Conservation (phyloP, 2,888 invertebrate species). For the Laothoe populi region DNA sequence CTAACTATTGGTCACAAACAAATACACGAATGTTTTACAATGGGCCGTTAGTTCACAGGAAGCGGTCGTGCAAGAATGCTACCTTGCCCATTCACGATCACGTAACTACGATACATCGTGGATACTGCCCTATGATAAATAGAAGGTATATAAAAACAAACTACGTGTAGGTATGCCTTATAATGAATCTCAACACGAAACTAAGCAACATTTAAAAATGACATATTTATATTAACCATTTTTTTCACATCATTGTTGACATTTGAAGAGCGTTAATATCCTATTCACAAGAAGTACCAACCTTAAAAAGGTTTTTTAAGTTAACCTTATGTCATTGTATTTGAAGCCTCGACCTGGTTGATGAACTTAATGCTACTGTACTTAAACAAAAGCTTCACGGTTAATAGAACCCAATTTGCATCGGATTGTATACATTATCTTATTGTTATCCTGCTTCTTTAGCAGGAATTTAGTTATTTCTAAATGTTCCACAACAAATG, state of each 20-base stretch:
- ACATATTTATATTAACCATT: no score
- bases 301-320: not conserved
- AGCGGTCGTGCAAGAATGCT: slow-evolving; percentile 53
- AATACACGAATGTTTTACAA: slow-evolving; percentile 56
- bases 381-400: slow-evolving; percentile 12
- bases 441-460: not conserved
- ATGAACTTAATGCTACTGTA: slow-evolving; percentile 5
- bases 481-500: not conserved
- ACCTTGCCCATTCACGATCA: slow-evolving; percentile 25
- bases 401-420: not conserved
- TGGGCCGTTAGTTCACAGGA: slow-evolving; percentile 56
- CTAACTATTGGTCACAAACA: slow-evolving; percentile 35
- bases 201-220: not conserved
- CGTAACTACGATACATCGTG: slow-evolving; percentile 27
- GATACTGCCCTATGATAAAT: slow-evolving; percentile 6
- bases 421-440: slow-evolving; percentile 6
- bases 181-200: not conserved
- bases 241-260: no score
- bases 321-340: not conserved
- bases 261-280: not conserved
- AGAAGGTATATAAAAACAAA: not conserved
- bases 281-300: not conserved
- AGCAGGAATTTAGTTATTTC: not conserved
- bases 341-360: slow-evolving; percentile 12
- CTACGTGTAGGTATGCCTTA: not conserved